Percentiles rank a stretch among this genome's conserved stretches.
These are phyloP conservation scores for Manacus vitellinus DNA, from an alignment of 2,113 vertebrate genomes.

Conservation along the genomic window DNA sequence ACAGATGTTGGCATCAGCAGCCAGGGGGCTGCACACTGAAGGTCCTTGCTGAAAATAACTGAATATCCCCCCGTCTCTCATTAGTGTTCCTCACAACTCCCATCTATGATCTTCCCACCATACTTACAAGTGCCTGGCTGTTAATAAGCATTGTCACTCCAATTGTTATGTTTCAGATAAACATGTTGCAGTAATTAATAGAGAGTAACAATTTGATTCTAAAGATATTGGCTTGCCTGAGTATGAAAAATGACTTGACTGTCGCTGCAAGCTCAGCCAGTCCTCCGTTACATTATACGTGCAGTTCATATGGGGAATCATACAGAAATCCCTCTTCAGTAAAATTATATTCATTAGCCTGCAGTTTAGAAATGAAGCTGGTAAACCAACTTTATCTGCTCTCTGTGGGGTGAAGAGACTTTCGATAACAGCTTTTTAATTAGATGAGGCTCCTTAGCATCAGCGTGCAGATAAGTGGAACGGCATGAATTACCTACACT, in stretches of 20 bases:
- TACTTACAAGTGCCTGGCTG: background rate
- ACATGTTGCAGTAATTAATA: slow-evolving; percentile 17
- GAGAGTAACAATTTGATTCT: slow-evolving; percentile 12
- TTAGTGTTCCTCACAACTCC: background rate
- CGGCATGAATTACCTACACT: background rate
- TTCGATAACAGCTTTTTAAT: slow-evolving; percentile 48
- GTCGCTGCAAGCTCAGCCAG: background rate
- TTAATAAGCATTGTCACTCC: slow-evolving; percentile 15
- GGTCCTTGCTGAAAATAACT: background rate
- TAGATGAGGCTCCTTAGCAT: slow-evolving; percentile 18
- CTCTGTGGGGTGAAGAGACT: slow-evolving; percentile 17
- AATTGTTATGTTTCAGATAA: background rate
- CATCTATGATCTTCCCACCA: background rate
- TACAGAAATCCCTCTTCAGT: slow-evolving; percentile 33
- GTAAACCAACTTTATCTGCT: slow-evolving; percentile 51
- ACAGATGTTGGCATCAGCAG: background rate
- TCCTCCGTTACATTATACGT: background rate
- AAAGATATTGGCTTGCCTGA: background rate
- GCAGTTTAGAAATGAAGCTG: background rate
- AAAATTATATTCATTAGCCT: slow-evolving; percentile 50
- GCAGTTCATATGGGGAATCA: background rate
- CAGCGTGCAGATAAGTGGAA: slow-evolving; percentile 2
- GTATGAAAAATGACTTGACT: background rate
- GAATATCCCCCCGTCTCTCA: background rate
- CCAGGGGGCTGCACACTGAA: background rate